Base-by-base conservation (phyloP, 1,140 invertebrate species). In the Lepidurus packardi region DNA sequence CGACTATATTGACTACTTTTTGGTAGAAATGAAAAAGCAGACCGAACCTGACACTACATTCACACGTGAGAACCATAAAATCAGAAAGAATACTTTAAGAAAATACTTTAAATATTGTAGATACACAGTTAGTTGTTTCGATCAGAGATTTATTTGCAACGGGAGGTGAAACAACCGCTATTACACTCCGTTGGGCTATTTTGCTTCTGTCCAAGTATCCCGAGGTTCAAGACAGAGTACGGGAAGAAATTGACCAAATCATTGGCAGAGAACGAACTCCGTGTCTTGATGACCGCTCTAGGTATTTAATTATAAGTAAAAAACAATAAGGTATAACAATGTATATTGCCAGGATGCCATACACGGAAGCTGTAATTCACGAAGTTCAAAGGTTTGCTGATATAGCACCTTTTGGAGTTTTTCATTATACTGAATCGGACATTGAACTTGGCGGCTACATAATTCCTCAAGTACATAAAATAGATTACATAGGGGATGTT, bases 1-100 rank as follows among this genome's bases (percentile, higher is more conserved):
- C 76, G 93, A 96, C 85, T 90, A 96, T 24, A 95, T 96, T 88
- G 94, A 96, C 81, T 90, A 90, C 8, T 96, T 95, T 82, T 85
- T 96, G 21, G 87, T 92, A 13, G 82, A 85, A 78, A 82, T 84
- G 75, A 77, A 83, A 16, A 43, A 80, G 47, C 75, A 78, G 43
- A 76, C 65, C 2, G 34, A 43, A 7, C 45, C 75, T 11, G 75
- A 77, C 24, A 79, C 78, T 34, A 80, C 79, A 11, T 80, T 80
- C 41, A 65, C 79, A 13, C 34, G 75, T 80, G 47, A 74, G 10
- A 43, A 9, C 42, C 34, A 47, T 16, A 77, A 25, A 42, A 24
- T 24, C 7, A 21, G 1, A 45, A 45, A 43, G 10, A 45, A 43
- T 0, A 34, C 34, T 34, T 34, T 41, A 42, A 7, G 16, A 7